These are phyloP conservation scores for Carollia perspicillata DNA, from an alignment of 2,113 vertebrate genomes.

Conservation along the genomic window DNA sequence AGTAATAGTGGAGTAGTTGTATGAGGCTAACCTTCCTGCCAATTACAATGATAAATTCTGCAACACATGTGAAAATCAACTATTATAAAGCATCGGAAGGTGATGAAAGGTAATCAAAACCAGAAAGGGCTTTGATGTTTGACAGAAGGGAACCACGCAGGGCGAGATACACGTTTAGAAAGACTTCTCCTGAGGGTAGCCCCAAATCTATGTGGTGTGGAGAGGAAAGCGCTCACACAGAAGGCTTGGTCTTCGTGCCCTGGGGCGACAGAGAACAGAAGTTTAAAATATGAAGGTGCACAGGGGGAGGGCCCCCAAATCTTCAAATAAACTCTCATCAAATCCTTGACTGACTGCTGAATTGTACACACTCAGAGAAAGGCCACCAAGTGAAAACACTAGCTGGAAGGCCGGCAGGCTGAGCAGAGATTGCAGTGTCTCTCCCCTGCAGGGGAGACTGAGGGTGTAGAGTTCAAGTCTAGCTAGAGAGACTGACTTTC, in stretches of 20 bases:
- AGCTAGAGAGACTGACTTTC: neutral
- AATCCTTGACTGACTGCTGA: neutral
- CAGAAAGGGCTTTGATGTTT: neutral
- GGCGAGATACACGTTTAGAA: neutral
- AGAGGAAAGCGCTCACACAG: neutral
- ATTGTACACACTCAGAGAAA: neutral
- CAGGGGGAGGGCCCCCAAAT: neutral
- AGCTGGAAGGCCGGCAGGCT: neutral
- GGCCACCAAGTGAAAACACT: neutral
- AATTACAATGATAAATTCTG: neutral
- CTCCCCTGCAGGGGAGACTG: neutral
- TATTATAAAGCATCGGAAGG: neutral
- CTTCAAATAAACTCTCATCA: neutral
- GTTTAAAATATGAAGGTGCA: neutral
- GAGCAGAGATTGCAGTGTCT: neutral
- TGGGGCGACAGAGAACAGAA: neutral
- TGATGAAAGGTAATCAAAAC: neutral
- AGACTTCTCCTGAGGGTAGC: neutral
- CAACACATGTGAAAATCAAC: neutral
- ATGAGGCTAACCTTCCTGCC: neutral
- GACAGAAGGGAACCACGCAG: neutral
- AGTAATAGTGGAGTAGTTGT: neutral
- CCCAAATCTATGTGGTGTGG: neutral
- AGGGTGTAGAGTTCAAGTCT: neutral
- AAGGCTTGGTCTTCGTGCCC: neutral